Conservation (phyloP, 1,140 invertebrate species). For the Leptinotarsa texana region DNA sequence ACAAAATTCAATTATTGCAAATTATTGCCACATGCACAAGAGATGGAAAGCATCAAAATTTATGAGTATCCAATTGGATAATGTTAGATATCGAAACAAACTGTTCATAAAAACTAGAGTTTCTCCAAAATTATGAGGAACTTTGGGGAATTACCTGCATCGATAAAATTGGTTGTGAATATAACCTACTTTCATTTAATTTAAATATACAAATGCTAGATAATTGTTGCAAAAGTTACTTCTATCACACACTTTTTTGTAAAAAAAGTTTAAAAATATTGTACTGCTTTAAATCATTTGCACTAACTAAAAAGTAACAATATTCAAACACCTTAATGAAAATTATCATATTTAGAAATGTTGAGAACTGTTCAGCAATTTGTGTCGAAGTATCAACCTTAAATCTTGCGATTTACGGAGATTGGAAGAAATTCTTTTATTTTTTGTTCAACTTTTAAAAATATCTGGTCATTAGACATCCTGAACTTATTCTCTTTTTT, state of each 20-base stretch:
- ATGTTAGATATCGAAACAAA: background rate
- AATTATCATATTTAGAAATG: slow-evolving; percentile 3
- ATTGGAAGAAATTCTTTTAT: no score
- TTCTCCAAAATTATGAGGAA: slow-evolving; percentile 5
- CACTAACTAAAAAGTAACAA: slow-evolving; percentile 22
- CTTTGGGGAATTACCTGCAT: slow-evolving; percentile 13
- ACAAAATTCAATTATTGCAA: background rate
- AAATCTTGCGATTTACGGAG: no score
- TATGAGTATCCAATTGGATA: background rate
- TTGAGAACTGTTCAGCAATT: no score
- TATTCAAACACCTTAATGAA: slow-evolving; percentile 16
- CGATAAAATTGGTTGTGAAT: slow-evolving; percentile 22
- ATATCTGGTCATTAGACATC: no score
- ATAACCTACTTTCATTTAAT: slow-evolving; percentile 31
- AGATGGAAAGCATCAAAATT: background rate
- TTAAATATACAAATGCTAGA: slow-evolving; percentile 30
- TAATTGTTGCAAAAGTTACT: slow-evolving; percentile 30
- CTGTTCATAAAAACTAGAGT: slow-evolving; percentile 1
- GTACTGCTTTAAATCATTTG: slow-evolving; percentile 29
- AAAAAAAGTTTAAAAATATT: slow-evolving; percentile 32
- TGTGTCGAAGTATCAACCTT: no score
- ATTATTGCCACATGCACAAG: background rate
- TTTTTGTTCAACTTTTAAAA: no score
- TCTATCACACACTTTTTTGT: slow-evolving; percentile 32
- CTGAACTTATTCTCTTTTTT: no score